phyloP scores from a whole-genome alignment of 2,888 invertebrate genomes.

The Melanophora roralis region DNA sequence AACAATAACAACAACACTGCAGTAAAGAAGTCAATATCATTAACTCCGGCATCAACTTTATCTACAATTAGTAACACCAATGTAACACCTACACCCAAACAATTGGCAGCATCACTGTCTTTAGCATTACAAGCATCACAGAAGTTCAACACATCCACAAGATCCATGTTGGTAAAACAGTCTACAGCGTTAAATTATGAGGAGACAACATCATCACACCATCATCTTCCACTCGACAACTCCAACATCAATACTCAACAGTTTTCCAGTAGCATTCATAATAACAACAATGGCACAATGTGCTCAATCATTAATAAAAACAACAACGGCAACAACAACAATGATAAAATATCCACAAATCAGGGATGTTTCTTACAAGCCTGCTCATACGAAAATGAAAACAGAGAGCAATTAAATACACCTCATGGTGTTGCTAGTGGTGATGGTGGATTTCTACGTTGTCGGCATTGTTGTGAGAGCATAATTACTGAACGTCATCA shows the following conservation, averaged over 20 bases:
- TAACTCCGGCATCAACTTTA: constrained; percentile 20
- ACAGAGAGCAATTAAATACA: constrained; percentile 43
- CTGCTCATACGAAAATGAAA: constrained; percentile 48
- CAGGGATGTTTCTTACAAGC: constrained; percentile 48
- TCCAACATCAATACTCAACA: constrained; percentile 13
- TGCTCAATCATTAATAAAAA: constrained; percentile 28
- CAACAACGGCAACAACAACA: constrained; percentile 21
- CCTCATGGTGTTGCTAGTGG: constrained; percentile 9
- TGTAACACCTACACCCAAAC: constrained; percentile 12
- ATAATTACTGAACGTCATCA: constrained; percentile 16
- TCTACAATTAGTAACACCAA: neutral
- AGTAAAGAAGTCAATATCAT: constrained; percentile 40
- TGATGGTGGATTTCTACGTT: constrained; percentile 65
- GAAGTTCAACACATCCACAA: constrained; percentile 13
- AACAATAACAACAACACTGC: constrained; percentile 39
- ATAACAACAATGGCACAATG: constrained; percentile 49
- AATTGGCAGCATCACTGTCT: neutral
- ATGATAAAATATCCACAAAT: constrained; percentile 31
- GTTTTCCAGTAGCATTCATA: constrained; percentile 25
- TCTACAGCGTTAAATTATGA: constrained; percentile 37
- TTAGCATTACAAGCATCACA: neutral
- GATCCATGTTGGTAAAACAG: constrained; percentile 56
- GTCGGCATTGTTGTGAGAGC: constrained; percentile 72
- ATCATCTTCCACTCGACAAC: constrained; percentile 21
- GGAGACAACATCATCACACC: constrained; percentile 27